Evolutionary conservation across 2,113 vertebrate species (phyloP).

Genomic region (Engystomops pustulosus): DNA sequence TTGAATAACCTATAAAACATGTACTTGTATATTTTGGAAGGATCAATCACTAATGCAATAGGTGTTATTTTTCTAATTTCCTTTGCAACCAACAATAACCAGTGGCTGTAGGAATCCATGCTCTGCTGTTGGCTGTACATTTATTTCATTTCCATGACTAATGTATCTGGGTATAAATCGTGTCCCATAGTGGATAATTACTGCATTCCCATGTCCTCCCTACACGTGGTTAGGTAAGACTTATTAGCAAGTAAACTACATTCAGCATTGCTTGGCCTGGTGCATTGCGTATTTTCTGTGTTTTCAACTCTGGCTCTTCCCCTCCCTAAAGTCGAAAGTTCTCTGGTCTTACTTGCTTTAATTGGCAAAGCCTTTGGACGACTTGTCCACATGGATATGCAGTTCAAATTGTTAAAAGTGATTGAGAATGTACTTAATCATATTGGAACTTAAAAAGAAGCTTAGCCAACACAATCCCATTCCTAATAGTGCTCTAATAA

Average conservation of each 20-base stretch:
- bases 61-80: not conserved
- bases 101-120: constrained; percentile 5
- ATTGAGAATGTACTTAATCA: constrained; percentile 43
- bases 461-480: constrained; percentile 44
- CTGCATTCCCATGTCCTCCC: constrained; percentile 37
- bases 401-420: constrained; percentile 52
- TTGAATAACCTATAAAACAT: not conserved
- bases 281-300: constrained; percentile 37
- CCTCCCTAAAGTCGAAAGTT: constrained; percentile 48
- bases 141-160: constrained; percentile 49
- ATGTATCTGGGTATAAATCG: constrained; percentile 47
- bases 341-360: constrained; percentile 36
- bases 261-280: constrained; percentile 32
- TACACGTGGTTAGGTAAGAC: constrained; percentile 45
- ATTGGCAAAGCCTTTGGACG: constrained; percentile 52
- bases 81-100: constrained; percentile 8
- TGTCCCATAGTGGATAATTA: constrained; percentile 56
- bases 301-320: constrained; percentile 6
- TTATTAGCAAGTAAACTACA: constrained; percentile 49
- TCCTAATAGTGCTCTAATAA: constrained; percentile 27
- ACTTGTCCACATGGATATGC: constrained; percentile 31
- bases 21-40: not conserved
- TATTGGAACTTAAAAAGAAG: constrained; percentile 28
- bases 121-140: constrained; percentile 22
- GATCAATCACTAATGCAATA: not conserved